Evolutionary conservation across 2,888 invertebrate species (phyloP).

Genomic region (Scaeva pyrastri): DNA sequence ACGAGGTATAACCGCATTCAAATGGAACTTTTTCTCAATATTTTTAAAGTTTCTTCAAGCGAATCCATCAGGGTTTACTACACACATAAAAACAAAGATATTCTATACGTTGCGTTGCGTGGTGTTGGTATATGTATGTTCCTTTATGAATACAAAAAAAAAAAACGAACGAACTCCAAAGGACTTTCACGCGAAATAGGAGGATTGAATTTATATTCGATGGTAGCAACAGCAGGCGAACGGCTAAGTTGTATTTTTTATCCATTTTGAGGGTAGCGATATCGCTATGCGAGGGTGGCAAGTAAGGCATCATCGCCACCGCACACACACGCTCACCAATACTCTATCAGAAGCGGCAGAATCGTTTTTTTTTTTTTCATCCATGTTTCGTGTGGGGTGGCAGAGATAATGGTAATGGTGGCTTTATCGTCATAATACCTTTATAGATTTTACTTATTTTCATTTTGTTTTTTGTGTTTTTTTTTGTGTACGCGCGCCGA

Average conservation of each 20-base stretch:
- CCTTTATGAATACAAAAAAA: background rate
- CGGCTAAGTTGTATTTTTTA: constrained; percentile 45
- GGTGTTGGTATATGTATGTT: constrained; percentile 43
- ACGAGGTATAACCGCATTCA: constrained; percentile 59
- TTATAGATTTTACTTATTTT: constrained; percentile 70
- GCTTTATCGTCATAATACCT: constrained; percentile 76
- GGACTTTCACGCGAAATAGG: constrained; percentile 51
- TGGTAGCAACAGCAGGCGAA: constrained; percentile 73
- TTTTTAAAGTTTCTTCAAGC: constrained; percentile 71
- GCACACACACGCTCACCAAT: constrained; percentile 61
- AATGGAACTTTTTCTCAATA: constrained; percentile 57
- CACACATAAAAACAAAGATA: constrained; percentile 52
- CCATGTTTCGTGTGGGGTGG: constrained; percentile 53
- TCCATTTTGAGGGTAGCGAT: constrained; percentile 47
- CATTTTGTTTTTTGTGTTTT: background rate
- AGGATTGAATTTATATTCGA: constrained; percentile 71
- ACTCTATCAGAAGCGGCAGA: constrained; percentile 42
- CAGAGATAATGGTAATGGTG: constrained; percentile 75
- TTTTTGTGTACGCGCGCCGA: constrained; percentile 20
- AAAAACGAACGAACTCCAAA: constrained; percentile 24
- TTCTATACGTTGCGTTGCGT: constrained; percentile 58
- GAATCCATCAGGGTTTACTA: constrained; percentile 56
- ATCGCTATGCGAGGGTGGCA: constrained; percentile 57
- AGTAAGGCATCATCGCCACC: constrained; percentile 31
- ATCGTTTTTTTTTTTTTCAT: constrained; percentile 31